Evolutionary conservation across 2,888 invertebrate genomes (phyloP), one percentile per base, ranked within the genome.

Genomic region (Aricia artaxerxes): DNA sequence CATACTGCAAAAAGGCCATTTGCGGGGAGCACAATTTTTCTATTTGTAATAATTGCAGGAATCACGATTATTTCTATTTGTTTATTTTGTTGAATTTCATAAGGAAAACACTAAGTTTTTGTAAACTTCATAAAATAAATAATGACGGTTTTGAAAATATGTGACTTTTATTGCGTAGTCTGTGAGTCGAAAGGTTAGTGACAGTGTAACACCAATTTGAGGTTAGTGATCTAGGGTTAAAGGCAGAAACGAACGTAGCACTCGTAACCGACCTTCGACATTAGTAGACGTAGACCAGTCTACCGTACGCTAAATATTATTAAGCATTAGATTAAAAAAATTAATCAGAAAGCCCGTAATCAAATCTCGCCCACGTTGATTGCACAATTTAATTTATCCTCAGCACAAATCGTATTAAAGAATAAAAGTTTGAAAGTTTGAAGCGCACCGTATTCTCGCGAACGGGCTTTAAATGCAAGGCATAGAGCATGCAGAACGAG

Each of bases 401-500:
- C 35, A 69, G 35, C 11, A 35, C 69, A 69, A 69, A 69, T 69
- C 69, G 69, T 38, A 69, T 69, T 69, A 69, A 69, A 69, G 69
- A 69, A 64, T 64, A 64, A 69, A 69, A 69, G 35, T 69, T 69
- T 69, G 64, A 69, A 69, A 69, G 64, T 69, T 69, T 69, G 75
- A 49, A 44, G 53, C 73, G 49, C 78, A 61, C 79, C 38, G 38
- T 78, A 9, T 75, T 69, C 40, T 11, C 44, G 38, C 72, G 79
- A 44, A 60, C 64, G 75, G 11, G 9, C 9, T 73, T 16, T 77
- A 80, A 79, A 49, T 69, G 78, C 81, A 80, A 60, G 73, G 77
- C 79, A 40, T 79, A 79, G 77, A 80, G 81, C 79, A 78, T 80
- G 80, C 81, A 81, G 81, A 82, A 82, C 80, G 81, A 80, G 79